A percentile compares a stretch with the other conserved stretches of the same genome.
Conservation (phyloP, 2,113 vertebrate genomes). For the Chinchilla lanigera region DNA sequence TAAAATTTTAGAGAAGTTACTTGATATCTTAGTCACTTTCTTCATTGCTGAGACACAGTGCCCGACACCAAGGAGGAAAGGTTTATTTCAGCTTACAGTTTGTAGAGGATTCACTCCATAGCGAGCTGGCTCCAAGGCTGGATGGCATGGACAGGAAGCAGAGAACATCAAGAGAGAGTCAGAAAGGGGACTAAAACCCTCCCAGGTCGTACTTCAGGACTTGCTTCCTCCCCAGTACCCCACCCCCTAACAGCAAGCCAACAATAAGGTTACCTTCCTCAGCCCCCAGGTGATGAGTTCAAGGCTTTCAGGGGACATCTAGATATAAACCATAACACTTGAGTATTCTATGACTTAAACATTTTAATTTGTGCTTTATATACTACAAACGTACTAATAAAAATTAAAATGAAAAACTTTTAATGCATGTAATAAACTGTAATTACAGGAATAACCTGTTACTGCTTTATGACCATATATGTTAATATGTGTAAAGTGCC, state of each 20-base stretch:
- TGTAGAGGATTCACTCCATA: neutral
- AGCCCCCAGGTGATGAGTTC: neutral
- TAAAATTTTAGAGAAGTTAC: neutral
- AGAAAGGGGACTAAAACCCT: neutral
- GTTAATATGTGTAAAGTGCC: neutral
- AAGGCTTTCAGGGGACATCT: neutral
- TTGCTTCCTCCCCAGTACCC: neutral
- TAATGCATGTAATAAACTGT: neutral
- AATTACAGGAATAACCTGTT: neutral
- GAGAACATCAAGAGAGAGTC: neutral
- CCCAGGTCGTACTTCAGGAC: neutral
- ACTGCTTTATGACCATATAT: neutral
- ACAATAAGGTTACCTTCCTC: neutral
- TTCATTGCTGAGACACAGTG: neutral
- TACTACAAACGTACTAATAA: neutral
- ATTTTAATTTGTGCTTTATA: constrained; percentile 15
- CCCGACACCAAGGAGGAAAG: neutral
- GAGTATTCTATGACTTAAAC: constrained; percentile 29
- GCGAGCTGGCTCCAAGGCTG: neutral
- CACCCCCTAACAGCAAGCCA: neutral
- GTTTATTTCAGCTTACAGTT: neutral
- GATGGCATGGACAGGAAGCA: neutral
- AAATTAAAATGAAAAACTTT: neutral
- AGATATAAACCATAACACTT: neutral
- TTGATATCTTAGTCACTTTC: neutral